phyloP scores from a whole-genome alignment of 2,888 invertebrate species.

The Chesias legatella region DNA sequence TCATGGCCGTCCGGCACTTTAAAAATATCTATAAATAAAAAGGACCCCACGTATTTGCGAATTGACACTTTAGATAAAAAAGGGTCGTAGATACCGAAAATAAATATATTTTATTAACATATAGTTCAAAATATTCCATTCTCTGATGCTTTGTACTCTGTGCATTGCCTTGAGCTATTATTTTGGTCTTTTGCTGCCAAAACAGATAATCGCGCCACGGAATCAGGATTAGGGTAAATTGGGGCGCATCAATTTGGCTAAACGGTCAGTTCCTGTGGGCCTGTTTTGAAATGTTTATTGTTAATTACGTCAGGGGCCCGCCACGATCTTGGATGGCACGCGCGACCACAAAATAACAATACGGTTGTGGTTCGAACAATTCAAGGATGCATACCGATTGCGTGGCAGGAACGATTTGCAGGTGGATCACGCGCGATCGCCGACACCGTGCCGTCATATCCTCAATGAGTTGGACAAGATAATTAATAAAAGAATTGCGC shows the following conservation, averaged over 20 bases:
- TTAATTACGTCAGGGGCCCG: constrained; percentile 30
- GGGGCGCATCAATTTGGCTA: constrained; percentile 30
- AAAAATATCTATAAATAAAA: constrained; percentile 7
- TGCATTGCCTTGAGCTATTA: constrained; percentile 20
- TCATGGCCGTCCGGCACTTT: constrained; percentile 12
- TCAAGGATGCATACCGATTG: constrained; percentile 72
- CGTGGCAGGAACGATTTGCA: constrained; percentile 63
- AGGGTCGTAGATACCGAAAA: constrained; percentile 33
- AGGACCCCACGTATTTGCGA: constrained; percentile 47
- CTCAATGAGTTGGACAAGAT: constrained; percentile 69
- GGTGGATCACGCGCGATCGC: constrained; percentile 67
- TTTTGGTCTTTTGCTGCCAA: constrained; percentile 21
- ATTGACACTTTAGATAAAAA: constrained; percentile 36
- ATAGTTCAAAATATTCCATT: not conserved
- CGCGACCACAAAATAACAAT: constrained; percentile 41
- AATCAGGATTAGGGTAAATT: constrained; percentile 20
- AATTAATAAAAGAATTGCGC: constrained; percentile 78
- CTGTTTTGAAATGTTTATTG: constrained; percentile 38
- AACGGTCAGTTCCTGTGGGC: constrained; percentile 32
- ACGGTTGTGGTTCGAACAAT: constrained; percentile 50
- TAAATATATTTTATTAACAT: constrained; percentile 12
- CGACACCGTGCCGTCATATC: constrained; percentile 75
- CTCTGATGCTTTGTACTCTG: too few relatives aligned
- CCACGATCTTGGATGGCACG: constrained; percentile 38
- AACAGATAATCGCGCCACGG: constrained; percentile 14